These are phyloP conservation scores for Spinus olivaceus DNA, from an alignment of 2,797 vertebrate species.

Conservation along the genomic window DNA sequence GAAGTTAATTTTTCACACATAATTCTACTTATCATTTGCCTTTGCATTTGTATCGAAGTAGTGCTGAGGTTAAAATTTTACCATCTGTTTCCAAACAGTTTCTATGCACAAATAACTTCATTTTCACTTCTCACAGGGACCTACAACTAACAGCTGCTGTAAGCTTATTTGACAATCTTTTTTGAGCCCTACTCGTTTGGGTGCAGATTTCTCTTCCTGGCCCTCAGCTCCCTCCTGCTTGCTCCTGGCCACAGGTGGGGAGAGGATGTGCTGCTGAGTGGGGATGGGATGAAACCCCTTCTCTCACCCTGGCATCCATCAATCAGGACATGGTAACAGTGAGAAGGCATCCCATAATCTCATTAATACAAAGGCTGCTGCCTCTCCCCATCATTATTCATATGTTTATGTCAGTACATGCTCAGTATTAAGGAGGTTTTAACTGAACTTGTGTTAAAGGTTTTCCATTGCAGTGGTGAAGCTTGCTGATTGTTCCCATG, in stretches of 20 bases:
- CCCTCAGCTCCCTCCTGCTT: background rate
- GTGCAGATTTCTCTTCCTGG: background rate
- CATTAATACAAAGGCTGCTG: background rate
- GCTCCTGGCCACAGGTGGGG: background rate
- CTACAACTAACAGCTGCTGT: background rate
- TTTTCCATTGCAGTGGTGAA: background rate
- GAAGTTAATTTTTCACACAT: background rate
- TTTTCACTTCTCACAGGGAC: background rate
- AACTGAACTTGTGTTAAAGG: background rate
- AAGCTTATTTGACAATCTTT: background rate
- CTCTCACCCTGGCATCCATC: background rate
- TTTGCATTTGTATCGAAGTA: fast-evolving
- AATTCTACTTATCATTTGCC: background rate
- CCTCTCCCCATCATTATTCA: background rate
- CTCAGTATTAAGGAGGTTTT: background rate
- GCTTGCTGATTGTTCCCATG: fast-evolving
- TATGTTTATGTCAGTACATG: background rate
- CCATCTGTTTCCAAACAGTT: background rate
- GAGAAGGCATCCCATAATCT: background rate
- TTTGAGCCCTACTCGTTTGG: background rate
- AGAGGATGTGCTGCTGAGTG: background rate
- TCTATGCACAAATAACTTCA: background rate
- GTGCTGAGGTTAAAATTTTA: background rate
- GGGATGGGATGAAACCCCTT: background rate
- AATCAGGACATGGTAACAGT: background rate